Evolutionary conservation across 2,888 invertebrate species (phyloP).

Genomic region (Agrilus mali): DNA sequence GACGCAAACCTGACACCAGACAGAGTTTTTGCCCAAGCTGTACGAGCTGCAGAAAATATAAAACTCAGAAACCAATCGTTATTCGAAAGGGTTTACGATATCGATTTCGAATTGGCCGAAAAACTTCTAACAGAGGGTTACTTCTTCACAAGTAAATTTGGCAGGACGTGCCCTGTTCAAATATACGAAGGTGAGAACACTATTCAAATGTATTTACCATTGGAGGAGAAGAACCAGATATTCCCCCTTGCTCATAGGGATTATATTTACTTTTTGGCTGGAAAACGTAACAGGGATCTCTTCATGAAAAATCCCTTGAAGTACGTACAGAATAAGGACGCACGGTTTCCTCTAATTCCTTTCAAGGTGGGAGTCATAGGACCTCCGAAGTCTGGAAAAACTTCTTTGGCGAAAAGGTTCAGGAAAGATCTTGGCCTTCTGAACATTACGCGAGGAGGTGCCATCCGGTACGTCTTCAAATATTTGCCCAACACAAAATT

Average conservation of each 20-base stretch:
- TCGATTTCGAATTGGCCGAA: constrained; percentile 43
- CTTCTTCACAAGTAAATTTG: constrained; percentile 49
- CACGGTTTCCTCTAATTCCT: constrained; percentile 37
- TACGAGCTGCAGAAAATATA: constrained; percentile 24
- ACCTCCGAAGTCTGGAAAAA: constrained; percentile 50
- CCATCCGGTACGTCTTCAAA: constrained; percentile 37
- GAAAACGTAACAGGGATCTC: constrained; percentile 34
- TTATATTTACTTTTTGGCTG: constrained; percentile 46
- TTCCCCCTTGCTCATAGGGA: constrained; percentile 45
- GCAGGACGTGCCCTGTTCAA: constrained; percentile 52
- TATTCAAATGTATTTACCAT: constrained; percentile 38
- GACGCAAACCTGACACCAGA: constrained; percentile 31
- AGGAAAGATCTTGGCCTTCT: constrained; percentile 40
- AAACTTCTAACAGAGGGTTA: constrained; percentile 43
- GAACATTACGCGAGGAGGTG: constrained; percentile 41
- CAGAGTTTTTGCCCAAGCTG: constrained; percentile 21
- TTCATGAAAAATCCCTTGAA: constrained; percentile 45
- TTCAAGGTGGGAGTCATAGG: constrained; percentile 45
- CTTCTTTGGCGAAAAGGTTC: constrained; percentile 41
- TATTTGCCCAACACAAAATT: constrained; percentile 41
- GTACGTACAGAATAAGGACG: constrained; percentile 37
- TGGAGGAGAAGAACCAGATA: constrained; percentile 32
- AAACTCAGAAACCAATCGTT: constrained; percentile 38
- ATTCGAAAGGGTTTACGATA: constrained; percentile 44
- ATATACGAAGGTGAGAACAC: constrained; percentile 37